phyloP scores from a whole-genome alignment of 2,113 vertebrate species.

The Ammospiza caudacuta region DNA sequence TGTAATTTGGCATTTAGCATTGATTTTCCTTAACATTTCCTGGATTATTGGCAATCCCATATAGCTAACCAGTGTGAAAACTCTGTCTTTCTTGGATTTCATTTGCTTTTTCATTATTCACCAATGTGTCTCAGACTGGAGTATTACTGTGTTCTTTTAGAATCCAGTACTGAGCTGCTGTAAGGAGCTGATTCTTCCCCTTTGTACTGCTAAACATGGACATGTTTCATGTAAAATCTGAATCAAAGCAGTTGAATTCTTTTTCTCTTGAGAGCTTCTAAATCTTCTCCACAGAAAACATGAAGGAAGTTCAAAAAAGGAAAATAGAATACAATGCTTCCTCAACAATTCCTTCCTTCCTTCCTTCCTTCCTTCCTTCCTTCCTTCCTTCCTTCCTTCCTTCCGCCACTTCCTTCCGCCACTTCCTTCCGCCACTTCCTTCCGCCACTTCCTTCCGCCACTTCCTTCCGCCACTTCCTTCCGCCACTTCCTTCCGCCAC shows the following conservation, averaged over 20 bases:
- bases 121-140: background rate
- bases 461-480: too few species aligned
- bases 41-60: background rate
- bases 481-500: too few species aligned
- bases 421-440: too few species aligned
- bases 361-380: fast-evolving
- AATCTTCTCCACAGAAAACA: background rate
- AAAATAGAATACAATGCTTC: background rate
- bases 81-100: background rate
- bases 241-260: constrained; percentile 1
- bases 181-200: background rate
- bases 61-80: background rate
- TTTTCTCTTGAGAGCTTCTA: background rate
- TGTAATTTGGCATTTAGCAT: background rate
- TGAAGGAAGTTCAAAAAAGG: background rate
- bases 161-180: background rate
- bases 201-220: constrained; percentile 4
- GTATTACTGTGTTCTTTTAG: background rate
- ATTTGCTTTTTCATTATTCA: background rate
- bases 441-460: too few species aligned
- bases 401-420: too few species aligned
- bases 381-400: fast-evolving
- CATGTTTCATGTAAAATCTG: background rate
- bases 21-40: background rate
- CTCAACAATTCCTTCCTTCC: background rate